Percentiles rank a stretch among this genome's conserved stretches.
Evolutionary conservation across 2,888 invertebrate species (phyloP).

Genomic region (Parnassius orleans): DNA sequence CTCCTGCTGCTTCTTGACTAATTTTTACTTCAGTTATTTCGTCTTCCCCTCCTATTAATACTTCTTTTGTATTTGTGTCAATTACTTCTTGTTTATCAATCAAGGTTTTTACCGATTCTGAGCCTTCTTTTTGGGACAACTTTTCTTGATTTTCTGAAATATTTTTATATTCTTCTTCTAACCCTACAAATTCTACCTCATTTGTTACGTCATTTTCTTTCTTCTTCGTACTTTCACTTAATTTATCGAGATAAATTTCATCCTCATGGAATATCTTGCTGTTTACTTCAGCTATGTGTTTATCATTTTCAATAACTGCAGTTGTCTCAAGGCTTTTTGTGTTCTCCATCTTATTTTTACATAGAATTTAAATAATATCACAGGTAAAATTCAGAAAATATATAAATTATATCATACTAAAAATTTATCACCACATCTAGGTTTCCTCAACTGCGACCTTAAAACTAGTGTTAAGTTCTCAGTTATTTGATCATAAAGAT

Average conservation of each 20-base stretch:
- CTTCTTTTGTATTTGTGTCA: conserved; percentile 24
- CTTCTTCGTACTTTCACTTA: conserved; percentile 37
- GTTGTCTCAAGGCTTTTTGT: background rate
- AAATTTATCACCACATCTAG: conserved; percentile 55
- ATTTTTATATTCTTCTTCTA: conserved; percentile 32
- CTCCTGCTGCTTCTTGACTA: conserved; percentile 35
- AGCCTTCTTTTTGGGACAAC: conserved; percentile 28
- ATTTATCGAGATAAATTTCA: conserved; percentile 4
- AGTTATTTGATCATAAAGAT: conserved; percentile 63
- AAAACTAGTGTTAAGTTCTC: conserved; percentile 56
- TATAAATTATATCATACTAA: conserved; percentile 47
- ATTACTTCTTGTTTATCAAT: background rate
- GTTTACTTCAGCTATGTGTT: background rate
- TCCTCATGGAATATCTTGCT: background rate
- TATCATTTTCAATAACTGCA: conserved; percentile 5
- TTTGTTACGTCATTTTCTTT: conserved; percentile 30
- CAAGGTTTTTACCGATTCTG: conserved; percentile 8
- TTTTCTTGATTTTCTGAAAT: conserved; percentile 30
- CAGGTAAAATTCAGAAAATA: background rate
- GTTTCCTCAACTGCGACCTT: conserved; percentile 52
- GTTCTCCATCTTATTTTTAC: conserved; percentile 15
- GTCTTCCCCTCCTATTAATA: conserved; percentile 36
- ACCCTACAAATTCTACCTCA: conserved; percentile 19
- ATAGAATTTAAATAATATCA: conserved; percentile 8
- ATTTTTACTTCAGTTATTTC: conserved; percentile 30